These are phyloP conservation scores for Erebia ligea DNA, from an alignment of 2,888 invertebrate species.

Conservation along the genomic window DNA sequence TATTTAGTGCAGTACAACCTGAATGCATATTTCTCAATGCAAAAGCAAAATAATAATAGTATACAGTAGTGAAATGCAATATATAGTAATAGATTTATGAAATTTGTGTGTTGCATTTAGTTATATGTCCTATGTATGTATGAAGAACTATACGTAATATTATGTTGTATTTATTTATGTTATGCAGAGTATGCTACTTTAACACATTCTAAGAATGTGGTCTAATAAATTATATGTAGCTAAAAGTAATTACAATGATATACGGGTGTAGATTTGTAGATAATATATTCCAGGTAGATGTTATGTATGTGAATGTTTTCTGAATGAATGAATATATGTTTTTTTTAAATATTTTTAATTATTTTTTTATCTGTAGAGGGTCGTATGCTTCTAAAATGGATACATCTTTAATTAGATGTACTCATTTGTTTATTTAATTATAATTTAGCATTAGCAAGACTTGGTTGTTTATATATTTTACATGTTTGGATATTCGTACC, in stretches of 20 bases:
- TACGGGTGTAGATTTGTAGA: conserved; percentile 61
- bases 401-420: conserved; percentile 37
- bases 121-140: conserved; percentile 59
- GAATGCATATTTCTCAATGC: conserved; percentile 31
- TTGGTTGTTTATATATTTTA: conserved; percentile 51
- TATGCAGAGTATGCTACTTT: conserved; percentile 51
- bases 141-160: conserved; percentile 35
- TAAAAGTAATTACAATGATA: conserved; percentile 39
- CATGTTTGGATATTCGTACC: background rate
- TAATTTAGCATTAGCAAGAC: conserved; percentile 42
- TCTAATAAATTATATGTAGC: conserved; percentile 46
- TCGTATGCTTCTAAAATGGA: conserved; percentile 57
- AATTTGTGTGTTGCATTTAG: conserved; percentile 70
- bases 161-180: conserved; percentile 52
- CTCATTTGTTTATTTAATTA: conserved; percentile 46
- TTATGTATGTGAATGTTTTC: conserved; percentile 72
- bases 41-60: conserved; percentile 10
- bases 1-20: too few relatives aligned
- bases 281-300: conserved; percentile 66
- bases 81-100: conserved; percentile 67
- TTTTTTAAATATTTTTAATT: conserved; percentile 43
- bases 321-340: conserved; percentile 43
- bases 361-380: conserved; percentile 61
- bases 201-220: conserved; percentile 40
- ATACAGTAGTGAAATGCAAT: conserved; percentile 62